Percentiles rank a stretch among this genome's conserved stretches.
These are phyloP conservation scores for Panagrolaimus sp. DNA, from an alignment of 1,140 invertebrate genomes.

Conservation along the genomic window DNA sequence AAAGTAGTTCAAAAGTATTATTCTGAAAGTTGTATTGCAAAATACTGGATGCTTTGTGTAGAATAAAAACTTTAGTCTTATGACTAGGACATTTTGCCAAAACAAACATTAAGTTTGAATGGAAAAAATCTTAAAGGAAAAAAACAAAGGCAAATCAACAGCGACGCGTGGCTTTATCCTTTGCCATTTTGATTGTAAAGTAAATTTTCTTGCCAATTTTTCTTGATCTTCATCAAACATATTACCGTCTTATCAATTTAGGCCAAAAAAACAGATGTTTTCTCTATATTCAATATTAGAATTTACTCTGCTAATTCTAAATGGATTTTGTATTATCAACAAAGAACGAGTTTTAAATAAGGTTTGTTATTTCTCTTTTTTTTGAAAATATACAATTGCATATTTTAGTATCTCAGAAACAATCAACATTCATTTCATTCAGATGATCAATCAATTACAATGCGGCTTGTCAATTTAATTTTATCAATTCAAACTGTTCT, in stretches of 20 bases:
- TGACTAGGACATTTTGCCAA: too few relatives aligned
- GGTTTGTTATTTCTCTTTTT: constrained; percentile 21
- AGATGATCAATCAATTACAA: constrained; percentile 24
- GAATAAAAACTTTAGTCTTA: too few relatives aligned
- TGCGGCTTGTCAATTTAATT: constrained; percentile 39
- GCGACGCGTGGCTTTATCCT: too few relatives aligned
- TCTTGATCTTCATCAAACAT: background rate
- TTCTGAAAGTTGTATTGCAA: too few relatives aligned
- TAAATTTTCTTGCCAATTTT: too few relatives aligned
- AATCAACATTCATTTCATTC: constrained; percentile 39
- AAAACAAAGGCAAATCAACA: too few relatives aligned
- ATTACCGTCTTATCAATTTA: background rate
- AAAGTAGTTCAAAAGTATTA: too few relatives aligned
- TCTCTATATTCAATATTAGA: constrained; percentile 45
- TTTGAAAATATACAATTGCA: background rate
- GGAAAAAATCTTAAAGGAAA: too few relatives aligned
- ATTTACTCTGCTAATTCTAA: constrained; percentile 42
- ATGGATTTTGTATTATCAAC: constrained; percentile 47
- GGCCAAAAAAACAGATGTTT: constrained; percentile 18
- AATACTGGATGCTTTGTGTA: too few relatives aligned
- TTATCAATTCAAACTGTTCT: constrained; percentile 52
- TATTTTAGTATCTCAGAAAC: constrained; percentile 22
- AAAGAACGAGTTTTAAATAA: constrained; percentile 46
- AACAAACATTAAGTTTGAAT: too few relatives aligned
- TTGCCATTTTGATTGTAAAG: too few relatives aligned